Conservation (phyloP, 2,888 invertebrate species). For the Polydrusus tereticollis region DNA sequence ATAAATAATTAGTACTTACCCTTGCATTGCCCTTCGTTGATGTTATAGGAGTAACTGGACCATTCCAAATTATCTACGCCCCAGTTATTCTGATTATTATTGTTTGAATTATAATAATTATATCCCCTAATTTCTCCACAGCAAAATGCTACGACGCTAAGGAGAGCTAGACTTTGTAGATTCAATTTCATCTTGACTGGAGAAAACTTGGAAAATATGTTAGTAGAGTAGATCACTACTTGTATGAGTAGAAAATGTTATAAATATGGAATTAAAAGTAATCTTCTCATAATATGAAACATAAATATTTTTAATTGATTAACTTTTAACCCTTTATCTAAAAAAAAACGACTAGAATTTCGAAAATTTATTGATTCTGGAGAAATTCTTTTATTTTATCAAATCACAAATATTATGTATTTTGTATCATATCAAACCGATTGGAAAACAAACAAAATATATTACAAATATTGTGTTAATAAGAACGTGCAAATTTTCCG, state of each 20-base stretch:
- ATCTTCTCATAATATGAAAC: background rate
- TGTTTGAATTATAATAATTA: background rate
- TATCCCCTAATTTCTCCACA: background rate
- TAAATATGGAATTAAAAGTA: background rate
- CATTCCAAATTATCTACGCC: constrained; percentile 29
- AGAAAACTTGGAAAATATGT: constrained; percentile 3
- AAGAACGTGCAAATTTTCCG: too few species aligned
- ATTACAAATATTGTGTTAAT: too few species aligned
- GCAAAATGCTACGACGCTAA: background rate
- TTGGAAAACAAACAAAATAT: too few species aligned
- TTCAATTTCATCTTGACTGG: background rate
- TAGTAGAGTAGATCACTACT: constrained; percentile 20
- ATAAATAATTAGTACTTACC: too few species aligned
- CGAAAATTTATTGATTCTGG: background rate
- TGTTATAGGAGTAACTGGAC: constrained; percentile 29
- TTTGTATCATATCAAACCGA: too few species aligned
- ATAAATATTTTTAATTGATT: background rate
- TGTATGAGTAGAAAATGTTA: constrained; percentile 1
- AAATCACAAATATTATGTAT: too few species aligned
- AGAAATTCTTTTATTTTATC: too few species aligned
- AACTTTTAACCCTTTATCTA: constrained; percentile 16
- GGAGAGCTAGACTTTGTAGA: background rate
- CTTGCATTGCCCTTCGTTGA: constrained; percentile 28
- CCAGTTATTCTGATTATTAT: background rate
- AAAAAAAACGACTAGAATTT: background rate